A percentile compares a stretch with the other conserved stretches of the same genome.
Conservation (phyloP, 1,140 invertebrate species). For the Drosophila guanche region DNA sequence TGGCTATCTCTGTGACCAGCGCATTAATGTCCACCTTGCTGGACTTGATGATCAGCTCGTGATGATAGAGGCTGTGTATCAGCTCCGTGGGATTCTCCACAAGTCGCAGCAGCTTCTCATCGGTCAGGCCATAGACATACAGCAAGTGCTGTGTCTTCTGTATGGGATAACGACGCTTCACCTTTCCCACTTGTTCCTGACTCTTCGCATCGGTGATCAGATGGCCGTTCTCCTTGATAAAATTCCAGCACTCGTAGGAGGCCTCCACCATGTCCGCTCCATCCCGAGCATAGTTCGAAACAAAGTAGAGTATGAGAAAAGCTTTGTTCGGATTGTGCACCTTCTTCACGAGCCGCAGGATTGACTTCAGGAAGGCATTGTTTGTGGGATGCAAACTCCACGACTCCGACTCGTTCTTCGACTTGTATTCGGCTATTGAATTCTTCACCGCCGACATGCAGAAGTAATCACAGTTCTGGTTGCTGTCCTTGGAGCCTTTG, state of each 20-base stretch:
- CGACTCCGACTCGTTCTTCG: conserved; percentile 60
- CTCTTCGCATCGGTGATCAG: conserved; percentile 84
- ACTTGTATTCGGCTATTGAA: conserved; percentile 76
- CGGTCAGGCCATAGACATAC: conserved; percentile 85
- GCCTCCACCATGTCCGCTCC: conserved; percentile 86
- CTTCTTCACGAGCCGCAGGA: conserved; percentile 66
- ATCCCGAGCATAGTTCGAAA: conserved; percentile 70
- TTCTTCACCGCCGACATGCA: conserved; percentile 83
- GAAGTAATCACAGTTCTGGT: conserved; percentile 74
- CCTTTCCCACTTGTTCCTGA: conserved; percentile 83
- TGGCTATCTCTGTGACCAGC: conserved; percentile 85
- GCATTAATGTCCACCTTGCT: conserved; percentile 85
- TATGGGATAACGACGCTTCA: conserved; percentile 85
- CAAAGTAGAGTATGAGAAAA: conserved; percentile 77
- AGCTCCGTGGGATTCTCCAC: conserved; percentile 85
- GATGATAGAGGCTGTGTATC: conserved; percentile 85
- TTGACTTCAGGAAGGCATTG: conserved; percentile 81
- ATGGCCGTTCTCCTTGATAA: conserved; percentile 83
- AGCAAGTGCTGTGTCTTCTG: conserved; percentile 85
- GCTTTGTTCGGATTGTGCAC: conserved; percentile 66
- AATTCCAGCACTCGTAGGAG: conserved; percentile 86
- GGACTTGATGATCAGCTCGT: conserved; percentile 84
- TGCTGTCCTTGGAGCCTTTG: conserved; percentile 62
- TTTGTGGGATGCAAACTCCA: conserved; percentile 80
- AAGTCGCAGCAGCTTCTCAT: conserved; percentile 85